Evolutionary conservation across 2,888 invertebrate species (phyloP), one percentile per base, ranked within the genome.

Genomic region (Phaedon cochleariae): DNA sequence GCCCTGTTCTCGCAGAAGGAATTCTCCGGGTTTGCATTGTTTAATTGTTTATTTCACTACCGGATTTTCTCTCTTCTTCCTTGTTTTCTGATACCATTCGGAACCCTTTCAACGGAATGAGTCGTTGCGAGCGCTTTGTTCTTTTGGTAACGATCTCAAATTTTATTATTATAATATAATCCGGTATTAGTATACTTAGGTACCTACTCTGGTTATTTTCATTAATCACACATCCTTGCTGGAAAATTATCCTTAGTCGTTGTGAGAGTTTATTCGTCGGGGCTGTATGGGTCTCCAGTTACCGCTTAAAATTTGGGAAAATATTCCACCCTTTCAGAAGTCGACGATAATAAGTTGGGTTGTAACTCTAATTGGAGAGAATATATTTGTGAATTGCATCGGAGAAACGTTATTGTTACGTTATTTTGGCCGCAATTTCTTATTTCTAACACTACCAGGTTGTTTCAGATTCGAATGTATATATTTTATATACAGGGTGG

Each of bases 11-110:
- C 15, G 12, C 46, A 9, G 76, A 80, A 80, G 81, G 80, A 81
- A 79, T 80, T 79, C 73, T 78, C 79, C 74, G 77, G n/a, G 75
- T 79, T 78, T 73, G 77, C 74, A 77, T 77, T 72, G 74, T 76
- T 77, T 74, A 73, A 73, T 74, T 71, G 73, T 65, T 69, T 69
- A 73, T 74, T 74, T 73, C 62, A 68, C 60, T 58, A 69, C 63
- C 63, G 70, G 70, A 70, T 70, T 71, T 71, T 67, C 68, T 58
- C 57, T 61, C 62, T 63, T 51, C 59, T 67, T 65, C 52, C 62
- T 29, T 20, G 17, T 26, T 18, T 45, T 54, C 21, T 20, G 21
- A 22, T 46, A 1, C 22, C 41, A 41, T 41, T 41, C 41, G 41
- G n/a, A 41, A 26, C 22, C 57, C 55, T 22, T 20, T 18, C 18